phyloP scores from a whole-genome alignment of 1,140 invertebrate species.

The Pseudomyrmex pallidus region DNA sequence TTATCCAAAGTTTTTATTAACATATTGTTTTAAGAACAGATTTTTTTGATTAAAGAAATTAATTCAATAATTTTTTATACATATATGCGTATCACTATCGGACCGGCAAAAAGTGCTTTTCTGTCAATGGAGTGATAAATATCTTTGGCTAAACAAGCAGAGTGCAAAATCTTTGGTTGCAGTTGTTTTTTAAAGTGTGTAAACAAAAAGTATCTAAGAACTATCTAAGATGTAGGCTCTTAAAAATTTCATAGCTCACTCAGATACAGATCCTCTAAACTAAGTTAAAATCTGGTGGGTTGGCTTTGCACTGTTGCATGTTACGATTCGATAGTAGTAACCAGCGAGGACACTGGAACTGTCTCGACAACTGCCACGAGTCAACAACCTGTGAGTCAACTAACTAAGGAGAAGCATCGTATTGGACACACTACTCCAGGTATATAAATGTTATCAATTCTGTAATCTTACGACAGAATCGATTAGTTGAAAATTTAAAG shows the following conservation, averaged over 20 bases:
- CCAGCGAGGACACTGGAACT: constrained; percentile 81
- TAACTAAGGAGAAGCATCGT: constrained; percentile 82
- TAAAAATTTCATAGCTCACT: constrained; percentile 63
- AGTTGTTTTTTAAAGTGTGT: constrained; percentile 3
- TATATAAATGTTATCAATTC: constrained; percentile 74
- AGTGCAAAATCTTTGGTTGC: neutral
- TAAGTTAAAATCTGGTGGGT: constrained; percentile 83
- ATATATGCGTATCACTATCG: neutral
- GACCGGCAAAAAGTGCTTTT: neutral
- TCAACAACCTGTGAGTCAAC: constrained; percentile 78
- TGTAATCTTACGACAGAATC: constrained; percentile 21
- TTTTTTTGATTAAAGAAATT: neutral
- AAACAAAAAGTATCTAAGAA: neutral
- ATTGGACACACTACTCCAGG: constrained; percentile 84
- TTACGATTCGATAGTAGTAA: constrained; percentile 85
- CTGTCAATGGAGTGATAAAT: neutral
- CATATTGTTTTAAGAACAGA: neutral
- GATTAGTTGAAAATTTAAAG: constrained; percentile 57
- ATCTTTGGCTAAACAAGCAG: neutral
- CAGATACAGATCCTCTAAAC: constrained; percentile 70
- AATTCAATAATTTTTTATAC: constrained; percentile 8
- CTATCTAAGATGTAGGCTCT: constrained; percentile 26
- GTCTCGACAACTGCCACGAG: constrained; percentile 74
- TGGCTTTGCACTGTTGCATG: constrained; percentile 86
- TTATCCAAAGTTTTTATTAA: constrained; percentile 21